Evolutionary conservation across 2,797 vertebrate species (phyloP).

Genomic region (Sebastes vulpes): DNA sequence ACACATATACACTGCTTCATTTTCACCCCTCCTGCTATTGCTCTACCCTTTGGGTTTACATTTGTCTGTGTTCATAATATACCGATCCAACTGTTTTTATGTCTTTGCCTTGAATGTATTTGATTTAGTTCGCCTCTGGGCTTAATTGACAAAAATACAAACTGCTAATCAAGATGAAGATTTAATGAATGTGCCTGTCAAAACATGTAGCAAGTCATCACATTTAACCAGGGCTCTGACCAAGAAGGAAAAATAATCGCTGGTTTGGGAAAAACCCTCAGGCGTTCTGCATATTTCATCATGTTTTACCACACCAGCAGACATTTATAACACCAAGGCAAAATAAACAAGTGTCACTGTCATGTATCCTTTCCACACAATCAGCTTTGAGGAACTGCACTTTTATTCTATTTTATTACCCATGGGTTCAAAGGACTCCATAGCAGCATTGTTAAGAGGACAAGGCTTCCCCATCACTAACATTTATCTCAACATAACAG

Average conservation of each 20-base stretch:
- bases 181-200: slow-evolving; percentile 46
- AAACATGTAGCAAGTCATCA: slow-evolving; percentile 48
- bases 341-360: slow-evolving; percentile 26
- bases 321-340: slow-evolving; percentile 7
- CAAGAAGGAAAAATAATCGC: slow-evolving; percentile 15
- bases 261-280: slow-evolving; percentile 11
- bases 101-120: slow-evolving; percentile 27
- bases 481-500: slow-evolving; percentile 27
- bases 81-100: slow-evolving; percentile 27
- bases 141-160: slow-evolving; percentile 22
- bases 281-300: slow-evolving; percentile 7
- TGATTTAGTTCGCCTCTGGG: slow-evolving; percentile 15
- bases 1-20: slow-evolving; percentile 31
- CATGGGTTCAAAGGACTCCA: not conserved
- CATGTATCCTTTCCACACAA: slow-evolving; percentile 11
- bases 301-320: slow-evolving; percentile 4
- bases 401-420: slow-evolving; percentile 34
- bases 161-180: slow-evolving; percentile 31
- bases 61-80: slow-evolving; percentile 9
- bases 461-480: not conserved
- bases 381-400: not conserved
- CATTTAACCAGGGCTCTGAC: slow-evolving; percentile 15
- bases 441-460: slow-evolving; percentile 12
- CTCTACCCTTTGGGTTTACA: slow-evolving; percentile 22
- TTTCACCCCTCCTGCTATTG: slow-evolving; percentile 29